Percentiles rank a stretch among this genome's conserved stretches.
Conservation (phyloP, 2,888 invertebrate genomes). For the Ochlodes sylvanus region DNA sequence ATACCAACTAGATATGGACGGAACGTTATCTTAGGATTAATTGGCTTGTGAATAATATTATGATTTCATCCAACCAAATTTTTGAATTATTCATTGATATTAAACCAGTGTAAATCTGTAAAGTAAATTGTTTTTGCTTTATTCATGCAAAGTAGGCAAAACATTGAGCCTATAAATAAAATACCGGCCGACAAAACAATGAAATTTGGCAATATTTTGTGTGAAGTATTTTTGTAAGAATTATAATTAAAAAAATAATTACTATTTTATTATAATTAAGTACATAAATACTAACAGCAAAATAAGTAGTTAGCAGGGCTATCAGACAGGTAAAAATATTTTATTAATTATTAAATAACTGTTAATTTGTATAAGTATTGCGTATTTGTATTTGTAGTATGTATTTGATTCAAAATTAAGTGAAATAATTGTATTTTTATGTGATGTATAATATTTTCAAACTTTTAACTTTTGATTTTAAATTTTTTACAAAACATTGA, state of each 20-base stretch:
- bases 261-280: neutral
- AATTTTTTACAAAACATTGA: no score
- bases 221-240: slow-evolving; percentile 19
- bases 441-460: no score
- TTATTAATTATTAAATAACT: no score
- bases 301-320: no score
- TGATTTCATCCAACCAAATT: slow-evolving; percentile 30
- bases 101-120: slow-evolving; percentile 33
- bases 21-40: slow-evolving; percentile 31
- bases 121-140: slow-evolving; percentile 37
- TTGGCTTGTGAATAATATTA: slow-evolving; percentile 36
- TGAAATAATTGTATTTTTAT: no score
- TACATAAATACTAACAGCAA: no score
- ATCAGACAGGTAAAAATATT: no score
- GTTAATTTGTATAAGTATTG: no score
- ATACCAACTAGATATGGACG: slow-evolving; percentile 3
- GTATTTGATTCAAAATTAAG: no score
- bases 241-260: slow-evolving; percentile 19
- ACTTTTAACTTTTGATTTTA: no score
- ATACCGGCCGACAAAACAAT: slow-evolving; percentile 26
- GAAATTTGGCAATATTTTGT: slow-evolving; percentile 34
- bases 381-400: no score
- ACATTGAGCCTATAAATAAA: slow-evolving; percentile 31
- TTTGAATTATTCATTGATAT: slow-evolving; percentile 41
- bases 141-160: slow-evolving; percentile 37